These are phyloP conservation scores for Mylabris phalerata DNA, from an alignment of 1,140 invertebrate genomes.

Conservation along the genomic window DNA sequence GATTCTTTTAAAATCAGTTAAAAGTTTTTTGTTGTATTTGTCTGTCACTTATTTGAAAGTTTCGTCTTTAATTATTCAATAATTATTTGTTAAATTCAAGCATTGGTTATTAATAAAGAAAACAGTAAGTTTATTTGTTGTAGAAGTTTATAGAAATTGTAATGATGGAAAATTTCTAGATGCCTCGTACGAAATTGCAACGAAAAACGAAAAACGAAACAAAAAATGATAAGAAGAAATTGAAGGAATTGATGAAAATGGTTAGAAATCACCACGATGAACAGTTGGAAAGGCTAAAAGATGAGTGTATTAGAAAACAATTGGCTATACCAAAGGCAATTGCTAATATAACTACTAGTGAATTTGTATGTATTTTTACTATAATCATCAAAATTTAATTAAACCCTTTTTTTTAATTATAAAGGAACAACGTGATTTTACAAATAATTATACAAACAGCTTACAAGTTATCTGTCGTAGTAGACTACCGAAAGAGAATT, in stretches of 20 bases:
- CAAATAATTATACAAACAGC: background rate
- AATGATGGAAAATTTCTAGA: background rate
- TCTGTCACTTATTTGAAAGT: too few relatives aligned
- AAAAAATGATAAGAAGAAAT: background rate
- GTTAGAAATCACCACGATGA: background rate
- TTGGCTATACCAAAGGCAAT: background rate
- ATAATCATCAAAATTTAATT: background rate
- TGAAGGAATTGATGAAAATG: background rate
- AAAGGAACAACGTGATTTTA: background rate
- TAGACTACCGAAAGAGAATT: background rate
- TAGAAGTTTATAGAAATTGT: too few relatives aligned
- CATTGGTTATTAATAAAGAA: too few relatives aligned
- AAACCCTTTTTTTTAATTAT: background rate
- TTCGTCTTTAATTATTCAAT: too few relatives aligned
- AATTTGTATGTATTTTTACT: background rate
- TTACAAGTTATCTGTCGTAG: background rate
- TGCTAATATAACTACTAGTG: background rate
- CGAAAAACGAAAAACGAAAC: background rate
- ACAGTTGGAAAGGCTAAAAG: background rate
- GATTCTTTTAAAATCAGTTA: too few relatives aligned
- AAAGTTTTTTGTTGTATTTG: too few relatives aligned
- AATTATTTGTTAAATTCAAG: too few relatives aligned
- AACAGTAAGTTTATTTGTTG: too few relatives aligned
- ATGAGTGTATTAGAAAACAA: background rate
- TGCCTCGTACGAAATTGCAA: conserved; percentile 1